Base-by-base conservation (phyloP, 1,140 invertebrate species). In the Orius insidiosus region DNA sequence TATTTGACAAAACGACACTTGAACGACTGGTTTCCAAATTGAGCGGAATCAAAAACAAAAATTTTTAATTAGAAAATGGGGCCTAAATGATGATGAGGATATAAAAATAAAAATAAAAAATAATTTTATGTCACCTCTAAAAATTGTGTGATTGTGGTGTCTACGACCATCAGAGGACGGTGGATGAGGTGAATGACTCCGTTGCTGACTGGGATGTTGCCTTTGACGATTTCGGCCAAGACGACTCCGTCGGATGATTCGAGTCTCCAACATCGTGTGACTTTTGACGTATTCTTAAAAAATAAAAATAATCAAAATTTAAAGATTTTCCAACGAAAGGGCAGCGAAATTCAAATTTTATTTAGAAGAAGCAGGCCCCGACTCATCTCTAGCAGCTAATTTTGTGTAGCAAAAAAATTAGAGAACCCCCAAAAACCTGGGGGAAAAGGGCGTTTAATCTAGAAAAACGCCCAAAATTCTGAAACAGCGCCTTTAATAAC, bases 111-210 rank as follows among this genome's bases (percentile, higher is more conserved):
- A 19, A 14, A 11, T 5, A 36, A 10, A 11, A 36, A 3, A 15
- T 11, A 15, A 4, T 10, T 36, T 36, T 15, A 3, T 11, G 35
- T 70, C 68, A 89, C 85, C 79, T 85, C 74, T 31, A 93, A 62
- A 55, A 90, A 86, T 56, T 90, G 74, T 49, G 75, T 74, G 35
- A 92, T 76, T 3, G 78, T 81, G 8, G 76, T 79, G 55, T 90
- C 85, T 19, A 90, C 80, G 32, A 92, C 76, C 78, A 92, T 88
- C 1, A 93, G 66, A 0, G 87, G 87, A 49, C 83, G 73, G 49
- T 85, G 80, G 54, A 93, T 93, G 16, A 94, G 69, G 66, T 94
- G 89, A n/a, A n/a, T n/a, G 2, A 93, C 87, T 8, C 89, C 88
- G 58, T 93, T 93, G 56, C 75, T 76, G 3, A 93, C 83, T 0